Evolutionary conservation across 2,797 vertebrate species (phyloP).

Genomic region (Sarcophilus harrisii): DNA sequence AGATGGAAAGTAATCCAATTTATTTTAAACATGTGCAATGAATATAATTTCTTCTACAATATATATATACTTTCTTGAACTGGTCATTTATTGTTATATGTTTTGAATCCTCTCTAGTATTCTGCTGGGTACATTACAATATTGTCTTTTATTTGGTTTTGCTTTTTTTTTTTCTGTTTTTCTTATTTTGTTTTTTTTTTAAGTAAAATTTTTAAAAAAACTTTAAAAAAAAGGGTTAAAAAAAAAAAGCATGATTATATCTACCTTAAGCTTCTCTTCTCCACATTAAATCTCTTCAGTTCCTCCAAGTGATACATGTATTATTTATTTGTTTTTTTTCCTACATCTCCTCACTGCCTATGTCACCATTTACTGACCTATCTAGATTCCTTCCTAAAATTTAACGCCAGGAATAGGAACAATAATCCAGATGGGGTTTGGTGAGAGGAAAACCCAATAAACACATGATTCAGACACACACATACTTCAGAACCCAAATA

Average conservation of each 20-base stretch:
- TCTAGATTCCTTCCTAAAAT: neutral
- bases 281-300: neutral
- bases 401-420: neutral
- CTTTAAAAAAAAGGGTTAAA: neutral
- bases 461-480: neutral
- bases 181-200: too few species aligned
- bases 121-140: too few species aligned
- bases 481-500: neutral
- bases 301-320: neutral
- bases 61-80: too few species aligned
- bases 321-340: neutral
- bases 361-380: neutral
- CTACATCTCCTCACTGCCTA: neutral
- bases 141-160: too few species aligned
- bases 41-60: too few species aligned
- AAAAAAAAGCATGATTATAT: neutral
- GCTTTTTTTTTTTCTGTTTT: too few species aligned
- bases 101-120: too few species aligned
- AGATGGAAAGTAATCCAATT: too few species aligned
- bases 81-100: too few species aligned
- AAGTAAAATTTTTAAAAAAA: neutral
- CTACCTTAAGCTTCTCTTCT: neutral
- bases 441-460: neutral
- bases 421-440: neutral
- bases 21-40: too few species aligned